Percentiles rank a stretch among this genome's conserved stretches.
phyloP scores from a whole-genome alignment of 2,888 invertebrate species.

The Linhomoeus sp. region DNA sequence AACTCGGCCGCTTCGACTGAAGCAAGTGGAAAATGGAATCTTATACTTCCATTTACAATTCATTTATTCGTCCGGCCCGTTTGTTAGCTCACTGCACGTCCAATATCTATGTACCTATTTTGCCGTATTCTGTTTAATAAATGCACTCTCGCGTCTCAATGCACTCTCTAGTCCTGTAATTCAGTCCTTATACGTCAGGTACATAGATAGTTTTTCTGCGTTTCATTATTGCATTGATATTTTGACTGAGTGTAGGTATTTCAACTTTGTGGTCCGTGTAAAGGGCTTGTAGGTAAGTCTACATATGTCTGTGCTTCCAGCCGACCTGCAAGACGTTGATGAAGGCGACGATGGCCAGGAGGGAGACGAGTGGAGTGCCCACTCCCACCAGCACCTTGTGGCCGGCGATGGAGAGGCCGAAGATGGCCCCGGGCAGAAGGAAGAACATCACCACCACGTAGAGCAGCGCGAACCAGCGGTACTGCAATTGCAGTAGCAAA shows the following conservation, averaged over 20 bases:
- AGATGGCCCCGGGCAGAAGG: slow-evolving; percentile 24
- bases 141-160: no score
- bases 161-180: no score
- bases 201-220: no score
- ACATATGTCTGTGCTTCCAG: no score
- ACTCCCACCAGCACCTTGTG: slow-evolving; percentile 20
- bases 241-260: no score
- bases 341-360: slow-evolving; percentile 16
- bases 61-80: not conserved
- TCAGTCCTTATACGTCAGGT: no score
- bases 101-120: no score
- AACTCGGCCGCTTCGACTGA: slow-evolving; percentile 20
- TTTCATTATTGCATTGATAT: no score
- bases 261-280: no score
- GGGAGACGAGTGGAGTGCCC: slow-evolving; percentile 16
- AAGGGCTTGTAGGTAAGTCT: slow-evolving; percentile 7
- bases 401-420: slow-evolving; percentile 27
- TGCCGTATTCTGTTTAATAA: no score
- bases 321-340: slow-evolving; percentile 27
- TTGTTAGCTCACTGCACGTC: no score
- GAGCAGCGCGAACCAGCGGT: slow-evolving; percentile 36
- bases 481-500: slow-evolving; percentile 9
- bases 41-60: not conserved
- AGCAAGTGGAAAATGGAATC: slow-evolving; percentile 7
- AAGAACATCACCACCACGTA: slow-evolving; percentile 25